Evolutionary conservation across 2,888 invertebrate genomes (phyloP), one percentile per base, ranked within the genome.

Genomic region (Xestia ashworthii): DNA sequence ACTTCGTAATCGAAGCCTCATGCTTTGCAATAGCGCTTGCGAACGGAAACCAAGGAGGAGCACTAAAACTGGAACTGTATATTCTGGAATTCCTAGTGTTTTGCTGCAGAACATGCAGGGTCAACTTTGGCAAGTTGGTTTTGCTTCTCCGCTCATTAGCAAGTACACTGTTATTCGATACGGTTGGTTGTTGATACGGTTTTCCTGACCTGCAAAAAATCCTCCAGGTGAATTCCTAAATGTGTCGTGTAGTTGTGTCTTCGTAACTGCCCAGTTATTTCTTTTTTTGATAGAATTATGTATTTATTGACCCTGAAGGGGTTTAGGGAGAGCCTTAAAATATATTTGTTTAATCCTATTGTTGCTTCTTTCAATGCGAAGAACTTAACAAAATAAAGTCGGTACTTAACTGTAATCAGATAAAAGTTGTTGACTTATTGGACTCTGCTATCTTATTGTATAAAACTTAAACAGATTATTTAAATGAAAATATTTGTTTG

Each of bases 401-500:
- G 79, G 32, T 38, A 65, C 65, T 65, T 44, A 68, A 62, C 32
- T 55, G 16, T 69, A 58, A 66, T 80, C 74, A 62, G 55, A 62
- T 60, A 48, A 80, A 83, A 83, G 22, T 69, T 71, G 32, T 22
- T 67, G 71, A 71, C 41, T 79, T 84, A 80, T 65, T 69, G 53
- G 64, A 73, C 73, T 69, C 41, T 60, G 50, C 38, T 69, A 55
- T 69, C 58, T 73, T 32, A 69, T 67, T 78, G 78, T 64, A 53
- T 46, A 41, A 46, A 78, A 58, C 62, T 80, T 80, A 46, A 60
- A 32, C 32, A 32, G 3, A 65, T 73, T 80, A 48, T 68, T 73
- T 46, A 32, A 50, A 71, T 38, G 55, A 68, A 80, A 71, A 71
- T 64, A 50, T 65, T 77, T 38, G 44, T 48, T 41, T 46, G 62